Evolutionary conservation across 2,888 invertebrate species (phyloP), one percentile per base, ranked within the genome.

Genomic region (Danaus chrysippus): DNA sequence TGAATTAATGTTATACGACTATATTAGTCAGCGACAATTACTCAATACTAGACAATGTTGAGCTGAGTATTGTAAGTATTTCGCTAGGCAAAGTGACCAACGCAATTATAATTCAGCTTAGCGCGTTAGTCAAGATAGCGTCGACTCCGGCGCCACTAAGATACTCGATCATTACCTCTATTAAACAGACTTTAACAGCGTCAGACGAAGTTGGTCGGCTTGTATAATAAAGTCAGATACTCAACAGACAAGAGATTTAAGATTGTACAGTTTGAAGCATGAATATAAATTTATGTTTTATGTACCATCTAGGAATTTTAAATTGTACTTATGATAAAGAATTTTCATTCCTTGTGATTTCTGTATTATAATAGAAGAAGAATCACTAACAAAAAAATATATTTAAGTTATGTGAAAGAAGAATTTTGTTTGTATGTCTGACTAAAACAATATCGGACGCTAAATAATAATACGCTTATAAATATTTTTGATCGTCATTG

Each of bases 71-170:
- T 34, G 23, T 34, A 17, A 10, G 49, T 49, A 49, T 49, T 17
- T 49, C 49, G 15, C 15, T 15, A 46, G 12, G n/a, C 46, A 46
- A 46, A 46, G 43, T 43, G 43, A n/a, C 11, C 43, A 43, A n/a
- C 13, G 15, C 74, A 80, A 83, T 86, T 83, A 81, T 77, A 76
- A 83, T 82, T 77, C 81, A 71, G 69, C 68, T 74, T 72, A 68
- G 72, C 74, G 63, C 72, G 77, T 76, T 81, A 76, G 70, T 71
- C 71, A 72, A 71, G 84, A 86, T 84, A 82, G 76, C 74, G 65
- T 70, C 55, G 70, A 63, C 70, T 65, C 64, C 73, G 82, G 83
- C 84, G 66, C 63, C 63, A 64, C 63, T 63, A 55, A 61, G 54
- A 58, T 54, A 58, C 62, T 64, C 63, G 65, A 63, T 67, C 59